Percentiles rank a stretch among this genome's conserved stretches.
These are phyloP conservation scores for Drosophila nasuta DNA, from an alignment of 1,140 invertebrate species.

Conservation along the genomic window DNA sequence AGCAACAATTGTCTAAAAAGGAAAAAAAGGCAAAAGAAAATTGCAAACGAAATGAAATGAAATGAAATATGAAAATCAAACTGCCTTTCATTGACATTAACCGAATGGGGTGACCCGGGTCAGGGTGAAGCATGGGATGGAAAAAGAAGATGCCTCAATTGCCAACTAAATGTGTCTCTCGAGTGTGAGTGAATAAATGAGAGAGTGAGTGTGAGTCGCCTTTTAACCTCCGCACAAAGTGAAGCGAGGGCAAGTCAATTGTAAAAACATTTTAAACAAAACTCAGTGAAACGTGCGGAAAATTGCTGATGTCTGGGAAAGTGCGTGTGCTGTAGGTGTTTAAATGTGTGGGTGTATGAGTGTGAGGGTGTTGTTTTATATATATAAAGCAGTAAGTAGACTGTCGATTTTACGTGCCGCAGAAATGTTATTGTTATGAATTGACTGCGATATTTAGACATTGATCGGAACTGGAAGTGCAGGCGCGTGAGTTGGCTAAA, in stretches of 20 bases:
- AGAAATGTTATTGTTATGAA: slow-evolving; percentile 75
- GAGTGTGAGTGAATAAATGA: too few species aligned
- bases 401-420: slow-evolving; percentile 13
- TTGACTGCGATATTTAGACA: slow-evolving; percentile 46
- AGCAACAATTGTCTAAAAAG: slow-evolving; percentile 65
- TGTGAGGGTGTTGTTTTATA: background rate
- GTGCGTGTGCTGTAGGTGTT: slow-evolving; percentile 43
- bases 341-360: background rate
- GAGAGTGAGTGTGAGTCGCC: slow-evolving; percentile 29
- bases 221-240: background rate
- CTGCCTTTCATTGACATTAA: slow-evolving; percentile 68
- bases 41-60: slow-evolving; percentile 44
- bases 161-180: slow-evolving; percentile 1
- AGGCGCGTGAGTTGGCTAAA: slow-evolving; percentile 49
- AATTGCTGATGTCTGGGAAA: slow-evolving; percentile 70
- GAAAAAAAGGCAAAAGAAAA: slow-evolving; percentile 39
- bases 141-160: slow-evolving; percentile 2
- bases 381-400: background rate
- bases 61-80: slow-evolving; percentile 78
- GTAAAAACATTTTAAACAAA: slow-evolving; percentile 81
- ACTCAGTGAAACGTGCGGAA: slow-evolving; percentile 77
- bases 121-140: background rate
- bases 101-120: slow-evolving; percentile 10
- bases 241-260: slow-evolving; percentile 60
- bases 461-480: slow-evolving; percentile 43